phyloP scores from a whole-genome alignment of 2,888 invertebrate genomes.

The Leptopilina drosophilae region DNA sequence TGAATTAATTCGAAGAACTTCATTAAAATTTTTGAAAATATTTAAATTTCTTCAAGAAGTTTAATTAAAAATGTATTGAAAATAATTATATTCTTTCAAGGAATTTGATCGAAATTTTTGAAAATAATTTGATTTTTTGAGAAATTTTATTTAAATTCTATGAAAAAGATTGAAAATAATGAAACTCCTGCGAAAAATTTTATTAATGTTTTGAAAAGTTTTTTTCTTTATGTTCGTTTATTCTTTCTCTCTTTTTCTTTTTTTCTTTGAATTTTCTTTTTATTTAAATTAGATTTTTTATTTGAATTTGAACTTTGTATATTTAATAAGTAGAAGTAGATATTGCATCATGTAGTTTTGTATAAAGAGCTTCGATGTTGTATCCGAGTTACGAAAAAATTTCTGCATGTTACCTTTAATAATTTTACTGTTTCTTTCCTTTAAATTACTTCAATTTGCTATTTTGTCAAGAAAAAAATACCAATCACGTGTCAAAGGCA shows the following conservation, averaged over 20 bases:
- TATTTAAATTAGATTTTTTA: neutral
- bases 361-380: neutral
- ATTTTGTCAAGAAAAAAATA: neutral
- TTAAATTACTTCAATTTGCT: too few species aligned
- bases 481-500: neutral
- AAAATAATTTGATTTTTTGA: too few species aligned
- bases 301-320: neutral
- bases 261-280: neutral
- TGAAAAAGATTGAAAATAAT: too few species aligned
- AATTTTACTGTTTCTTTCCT: neutral
- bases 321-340: constrained; percentile 3
- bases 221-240: neutral
- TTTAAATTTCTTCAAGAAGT: too few species aligned
- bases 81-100: too few species aligned
- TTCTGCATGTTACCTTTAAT: neutral
- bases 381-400: neutral
- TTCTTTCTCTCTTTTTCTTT: neutral
- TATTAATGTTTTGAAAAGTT: too few species aligned
- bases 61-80: too few species aligned
- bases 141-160: too few species aligned
- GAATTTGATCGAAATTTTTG: too few species aligned
- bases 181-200: too few species aligned
- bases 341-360: constrained; percentile 15
- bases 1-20: too few species aligned
- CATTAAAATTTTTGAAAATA: too few species aligned